Base-by-base conservation (phyloP, 2,888 invertebrate species). In the Trachelus stipa region DNA sequence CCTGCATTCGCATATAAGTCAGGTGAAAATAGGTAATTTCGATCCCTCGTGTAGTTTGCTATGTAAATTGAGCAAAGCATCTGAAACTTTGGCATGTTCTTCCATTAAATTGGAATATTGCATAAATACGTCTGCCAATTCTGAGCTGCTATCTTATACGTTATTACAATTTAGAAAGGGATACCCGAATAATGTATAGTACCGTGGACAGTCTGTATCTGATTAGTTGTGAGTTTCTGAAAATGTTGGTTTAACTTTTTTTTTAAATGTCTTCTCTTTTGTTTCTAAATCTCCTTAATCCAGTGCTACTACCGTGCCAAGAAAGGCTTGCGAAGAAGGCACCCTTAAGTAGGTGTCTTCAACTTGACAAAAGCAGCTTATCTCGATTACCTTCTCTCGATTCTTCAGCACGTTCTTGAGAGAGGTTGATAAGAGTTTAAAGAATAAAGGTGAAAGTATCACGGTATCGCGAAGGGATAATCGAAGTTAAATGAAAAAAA, bases 331-430 rank as follows among this genome's bases (percentile, higher is more conserved):
- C 56, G 56, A 23, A 9, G 56, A 56, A 15, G 56, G 23, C 56
- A 23, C 56, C 23, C 23, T 23, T 56, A 23, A 23, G 56, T 56
- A 56, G 23, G 23, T 56, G 23, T 23, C 56, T 56, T 56, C 56
- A 23, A 56, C 23, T 56, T 56, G 56, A 56, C 35, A 34, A 76
- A 11, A 37, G 56, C 37, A 56, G n/a, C 73, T 83, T 87, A 87
- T 83, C 85, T 80, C 76, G 83, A 86, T 84, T 74, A 69, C 34
- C 80, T 69, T 74, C 34, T 37, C 15, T 30, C 79, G 81, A 83
- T 85, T 81, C 81, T 80, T 82, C 77, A 75, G 79, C 82, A 81
- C 81, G 81, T 83, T 80, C 71, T 73, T 74, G 77, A 79, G 35
- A 78, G 69, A 30, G 30, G 34, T 68, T 74, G 78, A 81, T 80